Base-by-base conservation (phyloP, 2,797 vertebrate species). In the Takifugu ocellatus region DNA sequence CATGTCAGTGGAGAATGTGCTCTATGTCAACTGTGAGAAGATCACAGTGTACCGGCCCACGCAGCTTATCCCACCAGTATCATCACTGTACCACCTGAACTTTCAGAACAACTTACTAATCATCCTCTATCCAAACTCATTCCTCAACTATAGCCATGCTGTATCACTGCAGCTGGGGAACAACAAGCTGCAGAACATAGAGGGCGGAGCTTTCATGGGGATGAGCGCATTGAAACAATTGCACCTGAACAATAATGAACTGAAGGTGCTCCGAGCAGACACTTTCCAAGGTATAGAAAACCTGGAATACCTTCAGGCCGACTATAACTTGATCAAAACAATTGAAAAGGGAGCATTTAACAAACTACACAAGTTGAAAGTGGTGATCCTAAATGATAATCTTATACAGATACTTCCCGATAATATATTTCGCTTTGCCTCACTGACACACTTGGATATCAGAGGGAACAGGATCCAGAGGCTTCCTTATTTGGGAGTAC, bases 291-390 rank as follows among this genome's bases (percentile, higher is more conserved):
- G 97, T 72, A 96, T 99, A 72, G 97, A 99, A 87, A 99, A 96
- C 91, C 91, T 99, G 94, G 97, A 99, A 88, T 99, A 99, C 89
- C 95, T 99, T 84, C 97, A 99, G 89, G 96, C 97, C 67, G 97
- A 99, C 93, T 98, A 99, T 91, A 99, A 99, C 92, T 91, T 99
- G 91, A 98, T 99, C 81, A 97, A 95, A 90, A 96, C 93, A 91
- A 96, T 99, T 72, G 97, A 99, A 88, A 94, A 95, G 50, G 97
- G 96, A 88, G 93, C 96, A 67, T 99, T 99, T 89, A 98, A 98
- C 90, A 98, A 98, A 91, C 92, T 99, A 77, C 96, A 98, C 86
- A 96, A 92, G 87, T 89, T 99, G 43, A 98, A 98, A 92, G 97
- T 99, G 79, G 91, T 99, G 59, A 99, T 99, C 76, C 92, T 99